Percentiles rank a stretch among this genome's conserved stretches.
Conservation (phyloP, 2,888 invertebrate species). For the Thumatha senex region DNA sequence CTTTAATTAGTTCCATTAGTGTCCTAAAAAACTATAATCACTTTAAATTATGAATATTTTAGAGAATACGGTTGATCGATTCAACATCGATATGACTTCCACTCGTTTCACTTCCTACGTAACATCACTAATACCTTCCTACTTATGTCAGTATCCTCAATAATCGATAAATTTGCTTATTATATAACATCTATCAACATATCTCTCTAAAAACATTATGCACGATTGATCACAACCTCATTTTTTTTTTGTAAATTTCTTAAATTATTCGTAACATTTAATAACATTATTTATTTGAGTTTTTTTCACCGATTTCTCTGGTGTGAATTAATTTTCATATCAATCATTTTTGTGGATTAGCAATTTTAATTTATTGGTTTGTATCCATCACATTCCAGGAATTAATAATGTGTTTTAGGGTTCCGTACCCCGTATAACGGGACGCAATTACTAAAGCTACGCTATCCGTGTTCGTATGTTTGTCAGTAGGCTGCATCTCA, state of each 20-base stretch:
- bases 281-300: neutral
- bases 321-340: slow-evolving; percentile 30
- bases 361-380: slow-evolving; percentile 17
- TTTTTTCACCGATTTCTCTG: slow-evolving; percentile 27
- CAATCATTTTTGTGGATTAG: slow-evolving; percentile 13
- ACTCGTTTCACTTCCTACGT: neutral
- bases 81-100: neutral
- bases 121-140: too few relatives aligned
- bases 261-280: slow-evolving; percentile 5
- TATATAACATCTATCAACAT: neutral
- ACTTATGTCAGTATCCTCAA: too few relatives aligned
- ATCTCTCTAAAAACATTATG: slow-evolving; percentile 1
- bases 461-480: too few relatives aligned
- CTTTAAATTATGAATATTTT: too few relatives aligned
- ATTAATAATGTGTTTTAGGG: too few relatives aligned
- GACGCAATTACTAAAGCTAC: too few relatives aligned
- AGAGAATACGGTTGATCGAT: too few relatives aligned
- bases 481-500: too few relatives aligned
- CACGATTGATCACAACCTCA: slow-evolving; percentile 13
- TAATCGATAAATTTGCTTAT: neutral
- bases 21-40: too few relatives aligned
- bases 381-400: neutral
- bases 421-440: too few relatives aligned
- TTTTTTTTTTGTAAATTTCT: slow-evolving; percentile 8
- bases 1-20: too few relatives aligned